phyloP scores from a whole-genome alignment of 2,797 vertebrate genomes.

The Myotis findleyi region DNA sequence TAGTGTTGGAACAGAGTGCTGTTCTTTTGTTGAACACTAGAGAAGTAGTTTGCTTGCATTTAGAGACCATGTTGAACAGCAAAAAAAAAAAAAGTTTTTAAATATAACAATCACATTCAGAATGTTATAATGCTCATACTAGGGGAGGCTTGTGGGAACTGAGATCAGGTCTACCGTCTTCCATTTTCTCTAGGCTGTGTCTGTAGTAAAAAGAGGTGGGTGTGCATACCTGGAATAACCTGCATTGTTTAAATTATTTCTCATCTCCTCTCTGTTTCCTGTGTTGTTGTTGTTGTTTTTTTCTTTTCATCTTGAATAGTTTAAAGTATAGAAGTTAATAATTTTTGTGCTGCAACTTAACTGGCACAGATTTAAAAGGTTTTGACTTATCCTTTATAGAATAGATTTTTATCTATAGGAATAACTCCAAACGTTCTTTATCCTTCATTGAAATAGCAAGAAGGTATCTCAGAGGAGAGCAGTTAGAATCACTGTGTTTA shows the following conservation, averaged over 20 bases:
- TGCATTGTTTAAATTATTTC: not conserved
- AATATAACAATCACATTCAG: not conserved
- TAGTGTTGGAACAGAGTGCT: not conserved
- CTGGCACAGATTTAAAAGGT: not conserved
- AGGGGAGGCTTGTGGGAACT: not conserved
- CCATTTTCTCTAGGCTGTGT: not conserved
- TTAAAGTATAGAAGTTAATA: constrained; percentile 2
- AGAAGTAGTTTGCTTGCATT: not conserved
- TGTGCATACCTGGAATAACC: not conserved
- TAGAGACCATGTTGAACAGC: not conserved
- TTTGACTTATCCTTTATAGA: constrained; percentile 43
- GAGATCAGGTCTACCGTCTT: not conserved
- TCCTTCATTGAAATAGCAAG: constrained; percentile 14
- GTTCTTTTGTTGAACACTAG: constrained; percentile 5
- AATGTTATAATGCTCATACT: not conserved
- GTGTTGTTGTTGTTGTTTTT: too few relatives aligned
- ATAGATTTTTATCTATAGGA: constrained; percentile 45
- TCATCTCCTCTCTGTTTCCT: not conserved
- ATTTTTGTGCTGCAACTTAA: not conserved
- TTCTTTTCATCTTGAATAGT: not conserved
- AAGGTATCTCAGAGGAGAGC: not conserved
- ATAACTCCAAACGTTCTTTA: constrained; percentile 45
- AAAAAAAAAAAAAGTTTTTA: not conserved
- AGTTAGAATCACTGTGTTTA: not conserved
- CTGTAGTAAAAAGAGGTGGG: not conserved